Conservation (phyloP, 2,888 invertebrate genomes). For the Macrophya alboannulata region DNA sequence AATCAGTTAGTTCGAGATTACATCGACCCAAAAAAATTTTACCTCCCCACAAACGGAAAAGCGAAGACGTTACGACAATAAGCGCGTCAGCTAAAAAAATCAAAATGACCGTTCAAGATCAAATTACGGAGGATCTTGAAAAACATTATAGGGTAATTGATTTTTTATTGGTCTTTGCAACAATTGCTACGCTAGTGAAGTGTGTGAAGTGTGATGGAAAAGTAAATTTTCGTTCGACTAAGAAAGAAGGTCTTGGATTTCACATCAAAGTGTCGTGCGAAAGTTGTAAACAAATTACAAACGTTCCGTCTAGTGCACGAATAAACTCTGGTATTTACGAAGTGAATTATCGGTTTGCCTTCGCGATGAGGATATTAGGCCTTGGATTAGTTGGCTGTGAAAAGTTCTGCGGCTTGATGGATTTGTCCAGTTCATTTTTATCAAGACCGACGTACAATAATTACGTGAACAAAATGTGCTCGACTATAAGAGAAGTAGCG, state of each 20-base stretch:
- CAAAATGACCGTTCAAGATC: conserved; percentile 62
- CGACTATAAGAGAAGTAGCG: conserved; percentile 55
- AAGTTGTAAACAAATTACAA: conserved; percentile 55
- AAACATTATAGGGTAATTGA: conserved; percentile 63
- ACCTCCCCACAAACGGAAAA: conserved; percentile 61
- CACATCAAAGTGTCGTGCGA: conserved; percentile 60
- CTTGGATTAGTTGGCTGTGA: conserved; percentile 61
- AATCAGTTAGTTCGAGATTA: conserved; percentile 63
- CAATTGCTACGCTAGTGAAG: conserved; percentile 64
- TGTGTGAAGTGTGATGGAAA: conserved; percentile 61
- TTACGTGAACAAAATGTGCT: conserved; percentile 57
- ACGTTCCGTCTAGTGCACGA: conserved; percentile 59
- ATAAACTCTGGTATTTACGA: conserved; percentile 60
- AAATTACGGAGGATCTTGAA: conserved; percentile 62
- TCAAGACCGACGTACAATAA: conserved; percentile 61
- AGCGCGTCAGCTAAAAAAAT: conserved; percentile 65
- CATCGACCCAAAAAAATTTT: conserved; percentile 62
- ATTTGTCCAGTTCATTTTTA: conserved; percentile 63
- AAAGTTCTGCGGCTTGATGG: conserved; percentile 64
- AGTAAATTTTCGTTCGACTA: conserved; percentile 60
- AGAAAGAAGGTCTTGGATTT: conserved; percentile 62
- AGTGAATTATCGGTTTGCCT: conserved; percentile 58
- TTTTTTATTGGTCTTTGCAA: conserved; percentile 64
- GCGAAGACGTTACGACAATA: conserved; percentile 61
- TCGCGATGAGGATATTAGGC: conserved; percentile 63